These are phyloP conservation scores for Erpobdella octoculata DNA, from an alignment of 2,888 invertebrate species.

Conservation along the genomic window DNA sequence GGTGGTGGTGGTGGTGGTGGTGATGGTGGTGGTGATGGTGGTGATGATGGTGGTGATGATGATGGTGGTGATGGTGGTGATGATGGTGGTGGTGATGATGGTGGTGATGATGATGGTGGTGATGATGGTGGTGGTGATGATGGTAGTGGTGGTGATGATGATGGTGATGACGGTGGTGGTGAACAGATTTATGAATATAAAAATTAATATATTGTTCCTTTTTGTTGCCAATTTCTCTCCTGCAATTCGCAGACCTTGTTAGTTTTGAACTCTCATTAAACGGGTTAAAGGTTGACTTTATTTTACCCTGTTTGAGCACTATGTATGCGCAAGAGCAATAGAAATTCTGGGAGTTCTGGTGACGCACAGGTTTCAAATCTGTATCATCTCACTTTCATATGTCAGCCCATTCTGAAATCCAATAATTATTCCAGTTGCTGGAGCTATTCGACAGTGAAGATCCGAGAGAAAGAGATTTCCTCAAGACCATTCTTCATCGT, in stretches of 20 bases:
- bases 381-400: too few relatives aligned
- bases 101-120: slow-evolving; percentile 6
- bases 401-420: too few relatives aligned
- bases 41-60: not conserved
- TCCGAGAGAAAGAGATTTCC: slow-evolving; percentile 55
- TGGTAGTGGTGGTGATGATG: slow-evolving; percentile 3
- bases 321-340: too few relatives aligned
- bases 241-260: too few relatives aligned
- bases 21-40: not conserved
- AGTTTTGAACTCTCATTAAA: too few relatives aligned
- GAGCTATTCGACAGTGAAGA: slow-evolving; percentile 38
- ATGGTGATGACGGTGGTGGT: not conserved
- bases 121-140: not conserved
- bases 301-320: too few relatives aligned
- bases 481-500: slow-evolving; percentile 51
- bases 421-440: slow-evolving; percentile 29
- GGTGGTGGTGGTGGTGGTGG: not conserved
- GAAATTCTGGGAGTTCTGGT: too few relatives aligned
- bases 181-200: not conserved
- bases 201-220: not conserved
- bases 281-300: too few relatives aligned
- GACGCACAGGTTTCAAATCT: too few relatives aligned
- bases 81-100: not conserved
- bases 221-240: too few relatives aligned
- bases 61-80: not conserved